phyloP scores from a whole-genome alignment of 1,140 invertebrate species.

The Papilio helenus region DNA sequence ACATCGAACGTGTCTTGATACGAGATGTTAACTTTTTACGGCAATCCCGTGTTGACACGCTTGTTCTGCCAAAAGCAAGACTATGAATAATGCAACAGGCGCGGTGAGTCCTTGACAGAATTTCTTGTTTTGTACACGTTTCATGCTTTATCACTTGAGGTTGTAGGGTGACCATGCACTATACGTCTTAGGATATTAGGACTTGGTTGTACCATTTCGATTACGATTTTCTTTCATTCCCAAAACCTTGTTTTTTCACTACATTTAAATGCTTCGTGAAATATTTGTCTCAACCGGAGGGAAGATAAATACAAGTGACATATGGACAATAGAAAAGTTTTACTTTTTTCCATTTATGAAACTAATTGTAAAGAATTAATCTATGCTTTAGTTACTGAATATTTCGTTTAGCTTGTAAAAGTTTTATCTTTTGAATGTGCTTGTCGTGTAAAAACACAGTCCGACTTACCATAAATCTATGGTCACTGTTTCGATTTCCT shows the following conservation, averaged over 20 bases:
- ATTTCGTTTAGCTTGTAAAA: no score
- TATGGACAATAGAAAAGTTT: no score
- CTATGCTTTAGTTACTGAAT: no score
- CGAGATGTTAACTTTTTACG: constrained; percentile 36
- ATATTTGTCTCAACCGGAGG: no score
- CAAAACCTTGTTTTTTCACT: no score
- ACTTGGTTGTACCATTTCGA: not conserved
- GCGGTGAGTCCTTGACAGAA: constrained; percentile 36
- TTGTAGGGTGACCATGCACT: constrained; percentile 2
- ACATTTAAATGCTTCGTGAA: no score
- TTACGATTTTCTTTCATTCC: no score
- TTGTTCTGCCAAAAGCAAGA: constrained; percentile 38
- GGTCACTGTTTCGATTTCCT: constrained; percentile 28
- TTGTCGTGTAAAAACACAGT: not conserved
- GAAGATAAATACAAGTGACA: no score
- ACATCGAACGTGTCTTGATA: constrained; percentile 23
- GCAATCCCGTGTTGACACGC: constrained; percentile 39
- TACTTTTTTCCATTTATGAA: no score
- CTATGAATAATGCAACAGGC: constrained; percentile 34
- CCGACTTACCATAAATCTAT: not conserved
- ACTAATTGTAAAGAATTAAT: not conserved
- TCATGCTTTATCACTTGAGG: constrained; percentile 39
- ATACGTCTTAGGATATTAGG: not conserved
- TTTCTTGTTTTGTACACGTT: constrained; percentile 37
- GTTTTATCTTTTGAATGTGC: no score